Evolutionary conservation across 2,113 vertebrate genomes (phyloP), one percentile per base, ranked within the genome.

Genomic region (Silurus asotus): DNA sequence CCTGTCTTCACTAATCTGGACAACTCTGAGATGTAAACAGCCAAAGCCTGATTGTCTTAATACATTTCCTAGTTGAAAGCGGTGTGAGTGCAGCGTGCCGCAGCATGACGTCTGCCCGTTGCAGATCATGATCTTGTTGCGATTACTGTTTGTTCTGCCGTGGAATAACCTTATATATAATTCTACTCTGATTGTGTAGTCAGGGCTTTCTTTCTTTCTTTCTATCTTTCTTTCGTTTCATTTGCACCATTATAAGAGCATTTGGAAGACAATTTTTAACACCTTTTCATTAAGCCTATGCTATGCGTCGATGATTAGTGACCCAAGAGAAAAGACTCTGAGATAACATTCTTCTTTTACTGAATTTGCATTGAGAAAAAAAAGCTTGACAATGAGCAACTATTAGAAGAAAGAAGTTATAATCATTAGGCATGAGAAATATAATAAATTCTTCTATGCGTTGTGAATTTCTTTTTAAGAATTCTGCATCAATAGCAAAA

Each of bases 61-160:
- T 79, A 17, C 75, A 69, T 67, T 85, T 79, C 62, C 65, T 25
- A 48, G 75, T 69, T 69, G 62, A 85, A 85, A 79, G 84, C 84
- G 15, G 51, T 48, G 84, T 79, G 75, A 78, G 77, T 79, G 75
- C 84, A 45, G 28, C 62, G 23, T 45, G 75, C 62, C 49, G 13
- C 84, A 56, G 75, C 84, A 67, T 78, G 49, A 78, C 74, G 13
- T 85, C 62, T 79, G 84, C 62, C 84, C 75, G 58, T 48, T 78
- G 75, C 49, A 78, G 84, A 85, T 85, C 76, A 79, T 85, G 84
- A 84, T 84, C 83, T 84, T 77, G 83, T 84, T 84, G 55, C 8
- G 72, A 76, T 65, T 84, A 74, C 48, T 59, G 72, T 64, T 84
- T 84, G 83, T 76, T 84, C 72, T 77, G 70, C 83, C 59, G 14